Evolutionary conservation across 2,888 invertebrate genomes (phyloP), one percentile per base, ranked within the genome.

Genomic region (Drosophila mulleri): DNA sequence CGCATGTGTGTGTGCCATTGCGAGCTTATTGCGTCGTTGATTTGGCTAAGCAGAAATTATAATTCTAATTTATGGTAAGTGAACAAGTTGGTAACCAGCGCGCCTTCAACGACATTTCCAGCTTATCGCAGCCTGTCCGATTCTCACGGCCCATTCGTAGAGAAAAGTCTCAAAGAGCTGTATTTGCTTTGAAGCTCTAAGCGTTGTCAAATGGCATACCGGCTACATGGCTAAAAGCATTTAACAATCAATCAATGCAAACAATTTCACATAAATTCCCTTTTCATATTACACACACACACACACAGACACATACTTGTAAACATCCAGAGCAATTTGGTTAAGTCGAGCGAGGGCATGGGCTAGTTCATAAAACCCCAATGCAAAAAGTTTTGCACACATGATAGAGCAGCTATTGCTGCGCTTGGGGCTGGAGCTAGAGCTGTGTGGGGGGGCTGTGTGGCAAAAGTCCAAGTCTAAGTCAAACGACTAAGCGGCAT

Each of bases 401-500:
- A 82, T 81, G 83, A 86, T 68, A 58, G 70, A 71, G 77, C 82
- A 82, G 83, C 79, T 52, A 66, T 61, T 39, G 56, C 39, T 39
- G 45, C 32, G 42, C 20, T 32, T 37, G 60, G 64, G 61, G 58
- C 26, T 23, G 50, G n/a, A n/a, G n/a, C 8, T 8, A 3, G 41
- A n/a, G 41, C 41, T 39, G 16, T 2, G 16, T 4, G 14, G 26
- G 26, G 39, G 41, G 8, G 39, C 53, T 67, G n/a, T 64, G 82
- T 78, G 86, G 82, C 87, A 84, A 87, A 84, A 84, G 84, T 87
- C 84, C 82, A 79, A 82, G 76, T 76, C 76, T 76, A 84, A 84
- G 84, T 84, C 84, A 84, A 84, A 84, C 84, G 84, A 82, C 80
- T 89, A 89, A 82, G 82, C 90, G 90, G 83, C 89, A 82, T 90